Evolutionary conservation across 2,113 vertebrate species (phyloP).

Genomic region (Periophthalmus modestus): DNA sequence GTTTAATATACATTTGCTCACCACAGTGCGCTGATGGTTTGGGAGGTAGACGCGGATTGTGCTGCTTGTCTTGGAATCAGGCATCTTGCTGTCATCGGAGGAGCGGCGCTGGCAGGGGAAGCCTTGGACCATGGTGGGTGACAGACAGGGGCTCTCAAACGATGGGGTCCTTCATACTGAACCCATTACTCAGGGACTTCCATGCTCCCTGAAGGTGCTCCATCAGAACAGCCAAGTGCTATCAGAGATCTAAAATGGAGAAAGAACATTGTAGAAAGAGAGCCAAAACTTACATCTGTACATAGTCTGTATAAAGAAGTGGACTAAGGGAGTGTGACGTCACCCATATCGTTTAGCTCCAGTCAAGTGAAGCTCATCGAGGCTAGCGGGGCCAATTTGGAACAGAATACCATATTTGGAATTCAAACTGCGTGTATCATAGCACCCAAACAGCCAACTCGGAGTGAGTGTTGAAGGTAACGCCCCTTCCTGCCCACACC

Average conservation of each 20-base stretch:
- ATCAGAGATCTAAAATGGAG: slow-evolving; percentile 52
- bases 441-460: no score
- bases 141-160: slow-evolving; percentile 89
- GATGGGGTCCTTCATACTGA: slow-evolving; percentile 89
- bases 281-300: neutral
- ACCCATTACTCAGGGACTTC: slow-evolving; percentile 94
- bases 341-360: no score
- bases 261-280: neutral
- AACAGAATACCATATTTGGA: no score
- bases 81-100: slow-evolving; percentile 91
- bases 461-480: no score
- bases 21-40: slow-evolving; percentile 98
- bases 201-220: slow-evolving; percentile 94
- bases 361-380: no score
- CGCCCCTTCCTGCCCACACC: no score
- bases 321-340: no score
- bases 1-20: slow-evolving; percentile 59
- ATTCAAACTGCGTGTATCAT: no score
- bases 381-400: no score
- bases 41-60: slow-evolving; percentile 98
- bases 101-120: slow-evolving; percentile 88
- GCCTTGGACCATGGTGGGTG: slow-evolving; percentile 88
- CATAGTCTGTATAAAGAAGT: no score
- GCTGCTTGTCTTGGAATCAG: slow-evolving; percentile 87
- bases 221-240: slow-evolving; percentile 79